phyloP scores from a whole-genome alignment of 1,140 invertebrate species.

The Riptortus pedestris region DNA sequence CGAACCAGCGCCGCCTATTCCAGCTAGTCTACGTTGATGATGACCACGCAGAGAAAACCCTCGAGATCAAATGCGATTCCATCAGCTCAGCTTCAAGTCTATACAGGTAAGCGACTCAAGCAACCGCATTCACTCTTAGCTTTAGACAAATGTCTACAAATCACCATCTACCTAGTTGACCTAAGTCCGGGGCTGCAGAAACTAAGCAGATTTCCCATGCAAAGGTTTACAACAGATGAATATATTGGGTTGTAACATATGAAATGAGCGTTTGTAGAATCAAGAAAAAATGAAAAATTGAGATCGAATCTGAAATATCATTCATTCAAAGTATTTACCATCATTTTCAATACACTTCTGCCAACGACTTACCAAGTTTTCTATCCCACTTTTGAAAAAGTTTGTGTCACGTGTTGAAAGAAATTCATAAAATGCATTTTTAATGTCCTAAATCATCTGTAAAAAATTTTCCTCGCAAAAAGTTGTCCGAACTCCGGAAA shows the following conservation, averaged over 20 bases:
- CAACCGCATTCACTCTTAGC: too few species aligned
- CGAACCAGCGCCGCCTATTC: constrained; percentile 60
- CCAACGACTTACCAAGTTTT: too few species aligned
- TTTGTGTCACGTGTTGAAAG: too few species aligned
- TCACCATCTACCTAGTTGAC: neutral
- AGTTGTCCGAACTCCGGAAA: too few species aligned
- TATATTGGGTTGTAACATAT: neutral
- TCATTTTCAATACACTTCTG: too few species aligned
- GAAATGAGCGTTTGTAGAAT: neutral
- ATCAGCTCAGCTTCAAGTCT: constrained; percentile 63
- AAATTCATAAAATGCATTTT: too few species aligned
- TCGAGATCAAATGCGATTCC: constrained; percentile 71
- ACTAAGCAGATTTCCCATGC: neutral
- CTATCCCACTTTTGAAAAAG: too few species aligned
- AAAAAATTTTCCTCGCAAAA: too few species aligned
- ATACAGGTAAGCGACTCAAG: constrained; percentile 43
- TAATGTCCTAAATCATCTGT: too few species aligned
- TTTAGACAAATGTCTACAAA: neutral
- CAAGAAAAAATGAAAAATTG: too few species aligned
- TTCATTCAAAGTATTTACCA: too few species aligned
- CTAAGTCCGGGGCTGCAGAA: neutral
- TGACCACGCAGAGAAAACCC: constrained; percentile 53
- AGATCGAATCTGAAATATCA: too few species aligned
- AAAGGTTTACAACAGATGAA: neutral
- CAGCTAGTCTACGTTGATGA: constrained; percentile 61